These are phyloP conservation scores for Argentina silus DNA, from an alignment of 2,797 vertebrate genomes.

Conservation along the genomic window DNA sequence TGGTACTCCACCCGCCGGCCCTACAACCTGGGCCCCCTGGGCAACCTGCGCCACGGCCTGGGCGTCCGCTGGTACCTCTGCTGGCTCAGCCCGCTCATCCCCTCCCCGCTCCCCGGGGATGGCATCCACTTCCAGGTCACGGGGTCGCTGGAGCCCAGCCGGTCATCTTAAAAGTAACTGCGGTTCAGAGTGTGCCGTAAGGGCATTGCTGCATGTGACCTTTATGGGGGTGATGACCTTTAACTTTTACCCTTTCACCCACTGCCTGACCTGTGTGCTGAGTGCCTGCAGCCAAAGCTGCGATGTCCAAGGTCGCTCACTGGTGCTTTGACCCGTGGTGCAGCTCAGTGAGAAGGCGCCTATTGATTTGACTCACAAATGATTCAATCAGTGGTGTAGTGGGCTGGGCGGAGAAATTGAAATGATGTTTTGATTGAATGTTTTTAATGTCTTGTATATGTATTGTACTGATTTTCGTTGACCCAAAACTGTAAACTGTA, in stretches of 20 bases:
- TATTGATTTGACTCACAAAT: neutral
- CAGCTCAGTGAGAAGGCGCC: neutral
- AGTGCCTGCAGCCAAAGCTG: neutral
- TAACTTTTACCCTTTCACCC: neutral
- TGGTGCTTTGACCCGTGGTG: neutral
- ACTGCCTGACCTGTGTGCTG: neutral
- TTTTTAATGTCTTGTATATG: neutral
- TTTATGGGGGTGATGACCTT: neutral
- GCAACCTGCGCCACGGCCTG: constrained; percentile 79
- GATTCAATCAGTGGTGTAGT: no score
- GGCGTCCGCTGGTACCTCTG: constrained; percentile 84
- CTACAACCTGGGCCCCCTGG: constrained; percentile 78
- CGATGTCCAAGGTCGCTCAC: neutral
- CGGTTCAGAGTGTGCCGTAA: neutral
- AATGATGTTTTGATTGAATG: neutral
- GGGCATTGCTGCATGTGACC: neutral
- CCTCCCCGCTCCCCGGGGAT: constrained; percentile 84
- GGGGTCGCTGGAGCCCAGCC: constrained; percentile 75
- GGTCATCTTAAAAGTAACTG: constrained; percentile 42
- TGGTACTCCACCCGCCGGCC: constrained; percentile 82
- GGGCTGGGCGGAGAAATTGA: no score
- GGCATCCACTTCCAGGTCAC: constrained; percentile 85
- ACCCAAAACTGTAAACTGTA: neutral
- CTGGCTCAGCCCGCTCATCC: constrained; percentile 86
- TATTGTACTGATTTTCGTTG: neutral